Conservation (phyloP, 2,113 vertebrate genomes). For the Chaetorhynchus papuensis region DNA sequence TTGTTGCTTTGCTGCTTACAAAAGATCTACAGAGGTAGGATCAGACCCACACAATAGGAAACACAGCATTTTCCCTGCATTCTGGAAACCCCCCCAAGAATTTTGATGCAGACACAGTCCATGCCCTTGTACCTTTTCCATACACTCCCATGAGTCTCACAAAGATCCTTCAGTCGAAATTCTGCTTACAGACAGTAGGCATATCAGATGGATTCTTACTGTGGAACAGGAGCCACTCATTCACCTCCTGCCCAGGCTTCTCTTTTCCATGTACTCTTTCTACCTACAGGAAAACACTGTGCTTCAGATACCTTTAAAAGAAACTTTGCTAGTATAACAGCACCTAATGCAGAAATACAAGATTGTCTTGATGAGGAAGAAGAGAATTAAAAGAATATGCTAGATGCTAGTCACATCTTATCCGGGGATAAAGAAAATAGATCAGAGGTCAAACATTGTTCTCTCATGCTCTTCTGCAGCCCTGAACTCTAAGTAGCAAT, state of each 20-base stretch:
- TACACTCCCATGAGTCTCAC: conserved; percentile 71
- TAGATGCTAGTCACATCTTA: neutral
- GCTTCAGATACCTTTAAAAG: neutral
- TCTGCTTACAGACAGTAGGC: conserved; percentile 68
- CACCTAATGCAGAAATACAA: neutral
- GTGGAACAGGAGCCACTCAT: conserved; percentile 76
- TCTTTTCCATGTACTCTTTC: conserved; percentile 78
- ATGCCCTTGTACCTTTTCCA: conserved; percentile 73
- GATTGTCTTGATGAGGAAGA: neutral
- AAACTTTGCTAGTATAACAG: neutral
- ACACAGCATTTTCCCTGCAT: neutral
- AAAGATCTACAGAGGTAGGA: neutral
- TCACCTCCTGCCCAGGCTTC: conserved; percentile 52
- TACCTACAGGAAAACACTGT: conserved; percentile 64
- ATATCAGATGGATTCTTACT: conserved; percentile 59
- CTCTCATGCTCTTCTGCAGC: neutral
- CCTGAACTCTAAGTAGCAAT: neutral
- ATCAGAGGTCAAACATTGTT: neutral
- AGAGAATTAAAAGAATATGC: neutral
- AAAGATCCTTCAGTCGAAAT: conserved; percentile 83
- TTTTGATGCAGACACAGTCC: neutral
- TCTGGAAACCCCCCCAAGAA: neutral
- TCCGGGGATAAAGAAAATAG: neutral
- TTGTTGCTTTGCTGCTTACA: neutral
- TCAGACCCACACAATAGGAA: neutral